phyloP scores from a whole-genome alignment of 2,888 invertebrate species.

The Andrena praecox region DNA sequence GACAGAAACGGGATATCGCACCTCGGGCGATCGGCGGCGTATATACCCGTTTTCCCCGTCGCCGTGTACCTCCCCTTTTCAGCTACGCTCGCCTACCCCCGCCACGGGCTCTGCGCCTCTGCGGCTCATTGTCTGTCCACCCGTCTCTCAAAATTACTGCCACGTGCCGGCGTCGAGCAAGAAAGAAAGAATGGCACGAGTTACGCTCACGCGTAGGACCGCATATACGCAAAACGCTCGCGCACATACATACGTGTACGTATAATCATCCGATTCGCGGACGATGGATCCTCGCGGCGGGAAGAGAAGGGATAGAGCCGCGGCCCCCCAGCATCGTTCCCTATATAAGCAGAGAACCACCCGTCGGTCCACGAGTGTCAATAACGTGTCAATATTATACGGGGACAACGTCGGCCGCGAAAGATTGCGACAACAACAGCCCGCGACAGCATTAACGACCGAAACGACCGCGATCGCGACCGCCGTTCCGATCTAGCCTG shows the following conservation, averaged over 20 bases:
- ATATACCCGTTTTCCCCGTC: neutral
- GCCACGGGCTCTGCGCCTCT: neutral
- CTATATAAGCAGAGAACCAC: slow-evolving; percentile 78
- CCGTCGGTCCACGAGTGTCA: slow-evolving; percentile 75
- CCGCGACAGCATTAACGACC: neutral
- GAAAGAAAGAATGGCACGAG: slow-evolving; percentile 49
- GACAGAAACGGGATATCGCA: no score
- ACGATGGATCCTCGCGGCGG: slow-evolving; percentile 54
- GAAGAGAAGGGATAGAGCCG: slow-evolving; percentile 71
- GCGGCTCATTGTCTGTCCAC: no score
- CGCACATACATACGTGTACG: slow-evolving; percentile 25
- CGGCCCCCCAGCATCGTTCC: slow-evolving; percentile 74
- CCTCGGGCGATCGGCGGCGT: no score
- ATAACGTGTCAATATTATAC: slow-evolving; percentile 75
- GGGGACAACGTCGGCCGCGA: slow-evolving; percentile 47
- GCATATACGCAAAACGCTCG: slow-evolving; percentile 41
- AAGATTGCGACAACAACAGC: neutral
- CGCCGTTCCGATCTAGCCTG: neutral
- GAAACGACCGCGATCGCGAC: neutral
- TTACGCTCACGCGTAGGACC: slow-evolving; percentile 47
- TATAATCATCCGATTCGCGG: slow-evolving; percentile 61
- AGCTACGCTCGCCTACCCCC: no score
- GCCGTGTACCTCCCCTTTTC: no score
- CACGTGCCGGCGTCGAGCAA: slow-evolving; percentile 28
- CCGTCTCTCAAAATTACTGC: slow-evolving; percentile 29